Base-by-base conservation (phyloP, 2,888 invertebrate species). In the Elmis aenea region DNA sequence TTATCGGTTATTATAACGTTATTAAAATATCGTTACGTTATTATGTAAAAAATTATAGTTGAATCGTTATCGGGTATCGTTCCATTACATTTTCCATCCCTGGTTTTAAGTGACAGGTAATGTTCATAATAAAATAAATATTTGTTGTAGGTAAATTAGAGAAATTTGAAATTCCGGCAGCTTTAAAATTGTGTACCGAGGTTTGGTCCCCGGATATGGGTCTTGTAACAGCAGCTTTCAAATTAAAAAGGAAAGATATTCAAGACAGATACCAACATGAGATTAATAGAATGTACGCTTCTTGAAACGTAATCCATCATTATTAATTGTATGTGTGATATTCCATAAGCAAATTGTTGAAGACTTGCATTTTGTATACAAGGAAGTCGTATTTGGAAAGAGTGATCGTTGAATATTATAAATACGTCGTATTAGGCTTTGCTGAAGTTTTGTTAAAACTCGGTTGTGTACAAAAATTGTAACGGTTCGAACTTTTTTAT, bases 201-300 rank as follows among this genome's bases (percentile, higher is more conserved):
- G 85, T 88, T 42, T 99, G 97, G 97, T 91, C 94, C 1, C 96
- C 97, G 0, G 96, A 96, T 64, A 89, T 87, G 79, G 96, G 95
- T 36, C 79, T 97, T 27, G 93, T 97, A 5, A 99, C 97, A 16
- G 97, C 96, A 50, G 96, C 97, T 33, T 92, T 96, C 73, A 99
- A 99, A 73, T 76, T 97, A 64, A 96, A 95, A 70, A 77, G 97
- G 59, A 94, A 92, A 77, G 90, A 90, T 67, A 94, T 97, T 56
- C 91, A 95, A 70, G 88, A 91, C 51, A 79, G 84, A 55, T 97
- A 94, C 75, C 84, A 90, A 69, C 81, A 85, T 52, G 91, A 92
- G 71, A 91, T 96, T 60, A 87, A 87, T 66, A 77, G 86, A 54
- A 91, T 96, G 89, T 96, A 96, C 70, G 85, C 87, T 42, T 89